A percentile compares a stretch with the other conserved stretches of the same genome.
phyloP scores from a whole-genome alignment of 2,113 vertebrate species.

The Cyprinodon variegatus region DNA sequence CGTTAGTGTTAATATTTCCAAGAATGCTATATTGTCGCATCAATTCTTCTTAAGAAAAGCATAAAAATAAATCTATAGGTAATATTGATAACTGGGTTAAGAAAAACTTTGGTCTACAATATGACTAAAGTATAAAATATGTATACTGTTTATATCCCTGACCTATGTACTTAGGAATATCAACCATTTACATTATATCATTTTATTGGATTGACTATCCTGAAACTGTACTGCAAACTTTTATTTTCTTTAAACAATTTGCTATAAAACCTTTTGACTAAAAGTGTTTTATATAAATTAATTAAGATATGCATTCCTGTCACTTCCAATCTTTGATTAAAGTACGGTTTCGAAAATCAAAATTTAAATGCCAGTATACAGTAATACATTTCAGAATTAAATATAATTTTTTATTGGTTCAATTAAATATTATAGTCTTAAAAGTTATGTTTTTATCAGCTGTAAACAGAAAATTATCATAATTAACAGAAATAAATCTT shows the following conservation, averaged over 20 bases:
- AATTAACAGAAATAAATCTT: not conserved
- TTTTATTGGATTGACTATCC: no score
- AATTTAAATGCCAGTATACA: no score
- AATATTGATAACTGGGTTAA: not conserved
- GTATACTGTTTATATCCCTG: not conserved
- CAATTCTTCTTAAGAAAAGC: not conserved
- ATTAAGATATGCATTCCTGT: no score
- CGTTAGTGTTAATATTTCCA: not conserved
- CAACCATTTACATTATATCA: no score
- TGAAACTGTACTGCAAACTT: not conserved
- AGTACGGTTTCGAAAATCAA: no score
- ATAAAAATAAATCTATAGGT: not conserved
- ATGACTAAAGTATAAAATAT: not conserved
- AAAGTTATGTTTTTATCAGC: not conserved
- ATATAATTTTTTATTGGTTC: not conserved
- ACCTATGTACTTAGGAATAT: not conserved
- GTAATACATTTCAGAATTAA: no score
- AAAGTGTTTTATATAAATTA: no score
- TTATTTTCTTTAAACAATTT: not conserved
- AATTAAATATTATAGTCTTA: not conserved
- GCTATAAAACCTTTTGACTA: not conserved
- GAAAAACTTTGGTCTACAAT: not conserved
- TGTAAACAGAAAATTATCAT: not conserved
- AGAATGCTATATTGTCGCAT: not conserved
- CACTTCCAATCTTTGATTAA: no score